These are phyloP conservation scores for Liodrosophila aerea DNA, from an alignment of 2,888 invertebrate genomes.

Conservation along the genomic window DNA sequence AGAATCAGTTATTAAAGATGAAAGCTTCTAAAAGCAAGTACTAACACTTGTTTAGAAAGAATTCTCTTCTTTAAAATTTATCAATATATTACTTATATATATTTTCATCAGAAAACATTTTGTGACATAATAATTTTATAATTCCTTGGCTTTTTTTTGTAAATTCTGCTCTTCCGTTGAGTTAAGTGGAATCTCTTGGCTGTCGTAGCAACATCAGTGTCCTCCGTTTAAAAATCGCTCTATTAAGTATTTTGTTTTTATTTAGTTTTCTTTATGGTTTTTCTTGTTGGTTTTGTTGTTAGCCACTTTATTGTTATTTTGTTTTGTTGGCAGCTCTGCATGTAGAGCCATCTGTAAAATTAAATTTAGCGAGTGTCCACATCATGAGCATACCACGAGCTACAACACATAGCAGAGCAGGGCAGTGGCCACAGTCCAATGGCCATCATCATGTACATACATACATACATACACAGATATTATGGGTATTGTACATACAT, in stretches of 20 bases:
- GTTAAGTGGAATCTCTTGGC: no score
- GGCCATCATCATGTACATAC: slow-evolving; percentile 14
- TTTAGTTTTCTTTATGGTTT: slow-evolving; percentile 5
- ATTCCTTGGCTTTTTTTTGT: no score
- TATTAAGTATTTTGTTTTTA: slow-evolving; percentile 1
- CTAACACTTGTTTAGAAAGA: no score
- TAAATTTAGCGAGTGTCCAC: slow-evolving; percentile 50
- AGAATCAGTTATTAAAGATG: no score
- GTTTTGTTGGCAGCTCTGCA: slow-evolving; percentile 50
- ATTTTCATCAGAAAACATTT: no score
- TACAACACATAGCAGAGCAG: background rate
- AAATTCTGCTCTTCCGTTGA: no score
- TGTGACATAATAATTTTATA: no score
- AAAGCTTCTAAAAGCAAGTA: no score
- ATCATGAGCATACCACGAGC: slow-evolving; percentile 8
- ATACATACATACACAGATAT: background rate
- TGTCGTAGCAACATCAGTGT: no score
- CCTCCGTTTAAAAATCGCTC: no score
- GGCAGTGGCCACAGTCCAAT: slow-evolving; percentile 41
- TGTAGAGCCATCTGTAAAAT: slow-evolving; percentile 68
- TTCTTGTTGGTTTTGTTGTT: slow-evolving; percentile 28
- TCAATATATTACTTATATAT: no score
- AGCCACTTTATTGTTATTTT: slow-evolving; percentile 53
- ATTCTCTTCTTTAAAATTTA: no score
- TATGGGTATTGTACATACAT: slow-evolving; percentile 10